These are phyloP conservation scores for Bombus soroeensis DNA, from an alignment of 1,140 invertebrate species.

Conservation along the genomic window DNA sequence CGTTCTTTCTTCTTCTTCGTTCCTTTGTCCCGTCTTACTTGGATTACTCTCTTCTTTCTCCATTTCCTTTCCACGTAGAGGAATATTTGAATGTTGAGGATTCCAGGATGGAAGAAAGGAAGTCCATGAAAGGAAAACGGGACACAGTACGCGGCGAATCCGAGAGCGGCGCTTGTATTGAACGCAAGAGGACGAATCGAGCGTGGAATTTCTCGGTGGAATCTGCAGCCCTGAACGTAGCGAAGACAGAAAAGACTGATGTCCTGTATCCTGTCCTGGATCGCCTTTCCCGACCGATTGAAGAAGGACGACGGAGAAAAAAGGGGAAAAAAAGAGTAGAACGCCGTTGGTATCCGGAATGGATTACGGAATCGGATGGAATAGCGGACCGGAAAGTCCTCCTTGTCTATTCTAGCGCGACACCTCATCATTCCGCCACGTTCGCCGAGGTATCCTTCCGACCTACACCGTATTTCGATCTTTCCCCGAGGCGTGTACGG, in stretches of 20 bases:
- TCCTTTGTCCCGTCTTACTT: not conserved
- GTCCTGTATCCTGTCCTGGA: constrained; percentile 59
- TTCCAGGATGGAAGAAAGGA: constrained; percentile 59
- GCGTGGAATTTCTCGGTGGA: constrained; percentile 74
- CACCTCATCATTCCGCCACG: constrained; percentile 76
- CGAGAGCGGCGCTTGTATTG: constrained; percentile 72
- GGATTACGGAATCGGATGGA: constrained; percentile 77
- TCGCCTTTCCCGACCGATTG: constrained; percentile 26
- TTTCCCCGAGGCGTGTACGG: constrained; percentile 61
- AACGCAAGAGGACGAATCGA: constrained; percentile 70
- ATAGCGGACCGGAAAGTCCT: constrained; percentile 66
- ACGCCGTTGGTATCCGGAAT: constrained; percentile 70
- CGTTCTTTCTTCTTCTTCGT: constrained; percentile 6
- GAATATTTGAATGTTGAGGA: constrained; percentile 74
- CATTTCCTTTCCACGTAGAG: not conserved
- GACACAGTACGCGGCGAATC: constrained; percentile 36
- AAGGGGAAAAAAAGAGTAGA: not conserved
- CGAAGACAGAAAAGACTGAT: constrained; percentile 73
- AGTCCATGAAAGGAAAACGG: constrained; percentile 27
- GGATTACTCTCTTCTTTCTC: constrained; percentile 25
- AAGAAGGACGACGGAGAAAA: not conserved
- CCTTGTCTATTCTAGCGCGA: constrained; percentile 64
- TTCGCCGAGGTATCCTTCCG: constrained; percentile 68
- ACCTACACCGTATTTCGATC: constrained; percentile 61
- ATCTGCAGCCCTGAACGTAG: constrained; percentile 67